phyloP scores from a whole-genome alignment of 2,888 invertebrate genomes.

The Adelphocoris suturalis region DNA sequence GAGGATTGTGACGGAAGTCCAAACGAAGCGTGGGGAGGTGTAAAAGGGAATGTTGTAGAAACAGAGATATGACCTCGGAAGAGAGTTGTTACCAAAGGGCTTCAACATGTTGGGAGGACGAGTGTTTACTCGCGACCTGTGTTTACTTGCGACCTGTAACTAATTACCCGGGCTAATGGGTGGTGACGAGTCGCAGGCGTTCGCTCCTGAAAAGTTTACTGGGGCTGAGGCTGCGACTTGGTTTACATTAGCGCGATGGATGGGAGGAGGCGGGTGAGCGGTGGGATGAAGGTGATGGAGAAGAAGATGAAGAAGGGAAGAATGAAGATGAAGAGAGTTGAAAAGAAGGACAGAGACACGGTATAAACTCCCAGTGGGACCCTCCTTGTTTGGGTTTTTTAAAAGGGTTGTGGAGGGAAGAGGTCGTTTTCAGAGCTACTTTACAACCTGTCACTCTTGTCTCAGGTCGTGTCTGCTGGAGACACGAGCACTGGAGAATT shows the following conservation, averaged over 20 bases:
- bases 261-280: background rate
- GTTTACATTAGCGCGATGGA: constrained; percentile 37
- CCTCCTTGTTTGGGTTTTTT: background rate
- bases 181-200: constrained; percentile 68
- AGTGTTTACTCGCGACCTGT: constrained; percentile 15
- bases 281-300: no score
- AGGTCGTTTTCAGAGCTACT: constrained; percentile 45
- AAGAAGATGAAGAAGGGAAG: no score
- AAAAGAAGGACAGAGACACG: background rate
- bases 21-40: no score
- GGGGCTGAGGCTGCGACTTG: constrained; percentile 32
- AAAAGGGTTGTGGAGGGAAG: constrained; percentile 4
- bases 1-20: no score
- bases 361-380: background rate
- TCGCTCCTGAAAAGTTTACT: constrained; percentile 46
- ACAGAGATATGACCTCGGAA: no score
- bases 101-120: constrained; percentile 23
- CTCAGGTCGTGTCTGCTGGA: background rate
- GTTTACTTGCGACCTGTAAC: constrained; percentile 61
- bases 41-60: no score
- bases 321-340: background rate
- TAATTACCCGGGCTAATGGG: constrained; percentile 63
- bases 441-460: constrained; percentile 30
- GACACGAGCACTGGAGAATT: no score
- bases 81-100: background rate